Conservation (phyloP, 1,140 invertebrate genomes). For the Elysia chlorotica region DNA sequence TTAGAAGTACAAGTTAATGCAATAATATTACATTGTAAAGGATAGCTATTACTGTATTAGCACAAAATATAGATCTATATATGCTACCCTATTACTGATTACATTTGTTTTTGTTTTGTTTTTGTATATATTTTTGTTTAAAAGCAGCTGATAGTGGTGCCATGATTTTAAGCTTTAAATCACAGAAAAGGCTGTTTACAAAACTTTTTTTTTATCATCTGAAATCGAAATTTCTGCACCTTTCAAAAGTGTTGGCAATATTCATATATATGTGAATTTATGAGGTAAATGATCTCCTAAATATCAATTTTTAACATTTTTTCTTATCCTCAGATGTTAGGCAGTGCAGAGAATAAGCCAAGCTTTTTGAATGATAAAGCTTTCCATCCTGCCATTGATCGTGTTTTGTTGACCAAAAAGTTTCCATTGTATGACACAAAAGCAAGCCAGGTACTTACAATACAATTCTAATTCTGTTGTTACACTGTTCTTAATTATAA, state of each 20-base stretch:
- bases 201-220: no score
- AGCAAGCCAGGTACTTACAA: slow-evolving; percentile 67
- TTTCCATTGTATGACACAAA: slow-evolving; percentile 97
- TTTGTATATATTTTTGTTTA: background rate
- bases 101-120: background rate
- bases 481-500: background rate
- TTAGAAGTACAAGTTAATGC: no score
- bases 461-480: no score
- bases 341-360: slow-evolving; percentile 97
- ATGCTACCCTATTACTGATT: background rate
- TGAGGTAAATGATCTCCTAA: no score
- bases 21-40: no score
- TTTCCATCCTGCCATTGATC: slow-evolving; percentile 88
- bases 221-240: no score
- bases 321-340: slow-evolving; percentile 75
- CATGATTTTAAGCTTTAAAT: no score
- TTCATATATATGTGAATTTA: no score
- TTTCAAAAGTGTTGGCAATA: no score
- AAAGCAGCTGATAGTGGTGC: background rate
- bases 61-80: no score
- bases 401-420: slow-evolving; percentile 88
- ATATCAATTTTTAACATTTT: background rate
- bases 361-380: slow-evolving; percentile 88
- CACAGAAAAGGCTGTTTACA: no score
- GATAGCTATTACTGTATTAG: no score